Conservation (phyloP, 2,888 invertebrate genomes). For the Leptothorax acervorum region DNA sequence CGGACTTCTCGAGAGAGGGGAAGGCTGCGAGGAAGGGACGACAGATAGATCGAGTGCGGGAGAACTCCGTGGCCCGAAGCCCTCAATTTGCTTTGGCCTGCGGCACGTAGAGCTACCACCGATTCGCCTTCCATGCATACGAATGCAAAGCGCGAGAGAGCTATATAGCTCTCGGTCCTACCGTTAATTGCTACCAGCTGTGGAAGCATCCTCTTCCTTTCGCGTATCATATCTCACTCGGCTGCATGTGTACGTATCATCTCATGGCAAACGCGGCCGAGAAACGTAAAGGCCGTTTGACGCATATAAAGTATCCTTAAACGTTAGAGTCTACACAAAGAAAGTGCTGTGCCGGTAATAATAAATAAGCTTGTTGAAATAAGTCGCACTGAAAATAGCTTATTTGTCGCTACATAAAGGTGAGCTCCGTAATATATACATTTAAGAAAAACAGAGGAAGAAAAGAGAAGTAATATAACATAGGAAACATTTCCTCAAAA, state of each 20-base stretch:
- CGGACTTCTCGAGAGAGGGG: not conserved
- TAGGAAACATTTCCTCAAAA: not conserved
- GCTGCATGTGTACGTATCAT: conserved; percentile 59
- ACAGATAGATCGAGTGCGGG: conserved; percentile 31
- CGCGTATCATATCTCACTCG: conserved; percentile 36
- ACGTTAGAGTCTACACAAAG: not conserved
- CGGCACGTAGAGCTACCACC: conserved; percentile 48
- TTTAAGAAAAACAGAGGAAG: not conserved
- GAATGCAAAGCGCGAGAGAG: conserved; percentile 62
- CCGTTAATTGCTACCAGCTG: conserved; percentile 72
- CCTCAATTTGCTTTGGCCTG: conserved; percentile 59
- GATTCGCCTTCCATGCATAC: conserved; percentile 68
- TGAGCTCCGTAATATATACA: not conserved
- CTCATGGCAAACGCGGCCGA: conserved; percentile 46
- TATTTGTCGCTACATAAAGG: not conserved
- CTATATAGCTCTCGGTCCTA: conserved; percentile 46
- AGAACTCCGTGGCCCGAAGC: conserved; percentile 46
- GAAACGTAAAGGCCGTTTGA: conserved; percentile 63
- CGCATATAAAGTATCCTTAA: conserved; percentile 25
- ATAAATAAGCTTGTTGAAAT: not conserved
- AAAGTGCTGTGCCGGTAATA: not conserved
- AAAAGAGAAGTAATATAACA: not conserved
- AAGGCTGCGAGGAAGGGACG: not conserved
- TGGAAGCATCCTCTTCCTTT: conserved; percentile 51
- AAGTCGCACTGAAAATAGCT: not conserved